A percentile compares a stretch with the other conserved stretches of the same genome.
These are phyloP conservation scores for Peromyscus nudipes DNA, from an alignment of 2,797 vertebrate species.

Conservation along the genomic window DNA sequence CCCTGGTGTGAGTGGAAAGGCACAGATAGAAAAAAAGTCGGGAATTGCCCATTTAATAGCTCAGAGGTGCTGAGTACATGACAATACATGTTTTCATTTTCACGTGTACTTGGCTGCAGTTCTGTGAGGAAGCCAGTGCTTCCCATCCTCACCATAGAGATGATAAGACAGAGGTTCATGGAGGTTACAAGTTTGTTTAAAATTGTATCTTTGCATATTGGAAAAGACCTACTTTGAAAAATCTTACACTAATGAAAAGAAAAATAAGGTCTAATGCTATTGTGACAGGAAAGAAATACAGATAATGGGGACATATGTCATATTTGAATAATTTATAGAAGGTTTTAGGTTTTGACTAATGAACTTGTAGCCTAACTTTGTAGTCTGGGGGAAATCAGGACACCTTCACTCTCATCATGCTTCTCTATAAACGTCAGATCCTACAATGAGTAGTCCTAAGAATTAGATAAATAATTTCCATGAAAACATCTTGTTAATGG, in stretches of 20 bases:
- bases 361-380: neutral
- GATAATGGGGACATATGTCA: neutral
- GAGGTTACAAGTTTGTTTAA: constrained; percentile 21
- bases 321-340: neutral
- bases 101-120: neutral
- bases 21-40: neutral
- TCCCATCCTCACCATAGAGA: neutral
- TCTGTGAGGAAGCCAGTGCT: neutral
- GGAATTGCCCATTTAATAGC: neutral
- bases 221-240: neutral
- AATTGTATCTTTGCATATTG: neutral
- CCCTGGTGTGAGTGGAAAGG: neutral
- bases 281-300: neutral
- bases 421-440: neutral
- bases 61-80: neutral
- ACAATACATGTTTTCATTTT: neutral
- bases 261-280: neutral
- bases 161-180: neutral
- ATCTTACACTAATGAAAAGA: neutral
- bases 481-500: neutral
- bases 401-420: neutral
- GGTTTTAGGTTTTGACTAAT: neutral
- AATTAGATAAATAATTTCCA: constrained; percentile 1
- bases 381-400: neutral
- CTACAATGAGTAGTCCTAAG: neutral